A percentile compares a stretch with the other conserved stretches of the same genome.
Conservation (phyloP, 2,888 invertebrate genomes). For the Reticulitermes lucifugus region DNA sequence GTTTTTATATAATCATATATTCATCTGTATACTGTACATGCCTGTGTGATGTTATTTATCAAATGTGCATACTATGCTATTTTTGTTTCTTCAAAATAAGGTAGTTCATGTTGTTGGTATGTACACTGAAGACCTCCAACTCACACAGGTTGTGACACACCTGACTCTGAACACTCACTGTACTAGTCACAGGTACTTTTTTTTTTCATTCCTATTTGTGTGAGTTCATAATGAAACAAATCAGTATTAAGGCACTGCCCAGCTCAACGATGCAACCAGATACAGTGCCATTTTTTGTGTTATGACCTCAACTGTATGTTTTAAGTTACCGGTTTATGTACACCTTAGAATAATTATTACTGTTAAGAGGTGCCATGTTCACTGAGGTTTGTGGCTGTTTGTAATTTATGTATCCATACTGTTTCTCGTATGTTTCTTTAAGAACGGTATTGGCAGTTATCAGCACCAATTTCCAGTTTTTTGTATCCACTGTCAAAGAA, state of each 20-base stretch:
- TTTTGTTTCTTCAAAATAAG: too few species aligned
- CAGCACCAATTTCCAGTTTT: too few species aligned
- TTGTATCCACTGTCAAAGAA: too few species aligned
- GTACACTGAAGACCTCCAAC: too few species aligned
- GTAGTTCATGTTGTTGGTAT: too few species aligned
- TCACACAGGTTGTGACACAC: too few species aligned
- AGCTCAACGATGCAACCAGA: background rate
- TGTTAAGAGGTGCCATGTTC: slow-evolving; percentile 19
- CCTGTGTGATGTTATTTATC: too few species aligned
- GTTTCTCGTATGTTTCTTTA: background rate
- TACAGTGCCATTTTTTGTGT: background rate
- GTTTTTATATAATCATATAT: too few species aligned
- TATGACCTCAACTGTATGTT: background rate
- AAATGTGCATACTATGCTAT: too few species aligned
- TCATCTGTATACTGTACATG: too few species aligned
- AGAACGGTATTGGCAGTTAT: background rate
- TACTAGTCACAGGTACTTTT: background rate
- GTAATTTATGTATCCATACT: background rate
- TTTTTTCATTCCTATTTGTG: background rate
- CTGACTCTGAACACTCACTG: background rate
- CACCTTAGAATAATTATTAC: slow-evolving; percentile 23
- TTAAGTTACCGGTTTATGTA: slow-evolving; percentile 17
- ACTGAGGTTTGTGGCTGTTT: background rate
- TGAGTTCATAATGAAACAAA: slow-evolving; percentile 35
- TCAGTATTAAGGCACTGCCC: slow-evolving; percentile 46